phyloP scores from a whole-genome alignment of 2,888 invertebrate species.

The Slavum lentiscoides region DNA sequence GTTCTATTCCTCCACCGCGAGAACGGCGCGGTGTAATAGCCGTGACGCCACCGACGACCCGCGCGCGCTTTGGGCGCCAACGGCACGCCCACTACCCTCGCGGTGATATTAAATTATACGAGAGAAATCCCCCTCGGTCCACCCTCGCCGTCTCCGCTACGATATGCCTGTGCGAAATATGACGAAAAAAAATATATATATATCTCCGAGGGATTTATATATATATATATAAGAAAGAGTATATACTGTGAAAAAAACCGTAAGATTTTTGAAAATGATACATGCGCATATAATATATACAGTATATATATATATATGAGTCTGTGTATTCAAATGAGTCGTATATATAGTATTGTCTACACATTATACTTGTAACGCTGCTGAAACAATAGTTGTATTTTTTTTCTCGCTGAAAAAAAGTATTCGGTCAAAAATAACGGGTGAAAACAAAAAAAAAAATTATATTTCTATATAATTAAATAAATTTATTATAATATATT shows the following conservation, averaged over 20 bases:
- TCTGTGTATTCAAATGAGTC: too few species aligned
- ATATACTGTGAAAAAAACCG: neutral
- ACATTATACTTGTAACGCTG: neutral
- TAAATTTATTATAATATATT: too few species aligned
- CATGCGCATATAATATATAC: too few species aligned
- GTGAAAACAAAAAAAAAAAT: too few species aligned
- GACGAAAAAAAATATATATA: conserved; percentile 7
- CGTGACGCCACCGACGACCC: conserved; percentile 54
- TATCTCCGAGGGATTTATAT: conserved; percentile 17
- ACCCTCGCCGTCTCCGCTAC: conserved; percentile 4
- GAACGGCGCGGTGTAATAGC: conserved; percentile 52
- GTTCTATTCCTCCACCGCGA: conserved; percentile 31
- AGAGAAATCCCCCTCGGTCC: conserved; percentile 50
- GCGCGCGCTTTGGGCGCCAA: conserved; percentile 53
- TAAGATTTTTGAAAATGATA: conserved; percentile 6
- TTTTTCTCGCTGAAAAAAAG: too few species aligned
- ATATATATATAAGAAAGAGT: neutral
- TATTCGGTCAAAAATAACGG: too few species aligned
- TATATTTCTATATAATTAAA: too few species aligned
- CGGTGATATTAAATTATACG: conserved; percentile 53
- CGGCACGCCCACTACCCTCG: conserved; percentile 52
- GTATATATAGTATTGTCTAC: neutral
- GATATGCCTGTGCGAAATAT: conserved; percentile 35
- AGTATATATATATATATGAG: neutral
- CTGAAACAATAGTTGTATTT: too few species aligned